phyloP scores from a whole-genome alignment of 2,888 invertebrate genomes.

The Dione vanillae region DNA sequence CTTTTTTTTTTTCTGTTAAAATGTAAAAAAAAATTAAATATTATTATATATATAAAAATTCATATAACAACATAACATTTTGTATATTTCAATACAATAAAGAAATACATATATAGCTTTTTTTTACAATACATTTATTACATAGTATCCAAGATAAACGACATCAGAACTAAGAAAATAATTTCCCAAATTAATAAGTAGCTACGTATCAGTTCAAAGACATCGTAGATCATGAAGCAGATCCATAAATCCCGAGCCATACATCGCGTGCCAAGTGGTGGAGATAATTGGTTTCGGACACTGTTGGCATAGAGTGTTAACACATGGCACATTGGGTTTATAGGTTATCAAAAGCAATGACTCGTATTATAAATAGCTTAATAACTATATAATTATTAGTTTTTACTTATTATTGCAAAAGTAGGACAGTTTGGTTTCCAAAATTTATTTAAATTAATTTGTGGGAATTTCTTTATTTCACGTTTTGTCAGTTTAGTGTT shows the following conservation, averaged over 20 bases:
- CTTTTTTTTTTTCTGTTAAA: neutral
- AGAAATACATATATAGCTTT: no score
- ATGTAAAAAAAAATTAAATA: neutral
- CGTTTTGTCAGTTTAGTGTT: no score
- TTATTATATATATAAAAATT: no score
- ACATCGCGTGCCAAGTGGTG: conserved; percentile 66
- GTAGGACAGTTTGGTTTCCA: no score
- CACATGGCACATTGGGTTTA: conserved; percentile 48
- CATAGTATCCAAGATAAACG: neutral
- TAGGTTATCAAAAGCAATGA: conserved; percentile 42
- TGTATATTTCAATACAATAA: no score
- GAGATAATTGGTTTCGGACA: conserved; percentile 70
- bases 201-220: conserved; percentile 14
- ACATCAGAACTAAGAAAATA: conserved; percentile 10
- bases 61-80: no score
- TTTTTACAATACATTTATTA: neutral
- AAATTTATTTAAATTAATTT: no score
- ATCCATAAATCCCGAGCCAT: conserved; percentile 53
- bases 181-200: conserved; percentile 15
- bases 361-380: conserved; percentile 30
- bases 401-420: no score
- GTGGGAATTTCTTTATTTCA: no score
- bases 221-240: conserved; percentile 28
- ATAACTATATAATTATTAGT: conserved; percentile 12
- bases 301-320: conserved; percentile 47